phyloP scores from a whole-genome alignment of 2,888 invertebrate species.

The Sarcophaga caerulescens region DNA sequence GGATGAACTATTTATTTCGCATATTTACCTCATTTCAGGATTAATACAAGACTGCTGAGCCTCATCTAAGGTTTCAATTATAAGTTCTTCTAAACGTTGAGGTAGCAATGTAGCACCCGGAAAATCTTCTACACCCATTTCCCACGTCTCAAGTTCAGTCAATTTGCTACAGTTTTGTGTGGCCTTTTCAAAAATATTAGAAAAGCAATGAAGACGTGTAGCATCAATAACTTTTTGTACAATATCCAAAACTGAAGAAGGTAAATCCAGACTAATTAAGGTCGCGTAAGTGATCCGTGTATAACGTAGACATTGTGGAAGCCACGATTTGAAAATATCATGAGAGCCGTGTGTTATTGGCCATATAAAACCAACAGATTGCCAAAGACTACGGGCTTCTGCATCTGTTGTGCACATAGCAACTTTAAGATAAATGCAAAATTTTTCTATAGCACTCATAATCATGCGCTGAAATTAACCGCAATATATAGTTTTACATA shows the following conservation, averaged over 20 bases:
- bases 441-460: constrained; percentile 88
- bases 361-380: constrained; percentile 77
- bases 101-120: constrained; percentile 92
- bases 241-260: constrained; percentile 92
- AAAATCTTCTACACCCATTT: constrained; percentile 91
- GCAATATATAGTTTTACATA: neutral
- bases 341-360: constrained; percentile 82
- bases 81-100: constrained; percentile 86
- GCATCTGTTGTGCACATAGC: constrained; percentile 86
- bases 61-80: constrained; percentile 87
- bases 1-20: neutral
- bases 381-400: constrained; percentile 81
- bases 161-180: constrained; percentile 89
- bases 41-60: constrained; percentile 87
- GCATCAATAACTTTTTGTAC: constrained; percentile 93
- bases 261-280: constrained; percentile 91
- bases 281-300: constrained; percentile 91
- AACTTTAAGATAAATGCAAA: constrained; percentile 87
- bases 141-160: constrained; percentile 91
- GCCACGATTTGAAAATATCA: constrained; percentile 85
- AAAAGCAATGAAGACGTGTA: constrained; percentile 92
- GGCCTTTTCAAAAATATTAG: constrained; percentile 91
- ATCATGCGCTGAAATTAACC: constrained; percentile 87
- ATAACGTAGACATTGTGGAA: constrained; percentile 90
- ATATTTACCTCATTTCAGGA: constrained; percentile 85